Evolutionary conservation across 2,113 vertebrate genomes (phyloP), one percentile per base, ranked within the genome.

Genomic region (Daboia siamensis): DNA sequence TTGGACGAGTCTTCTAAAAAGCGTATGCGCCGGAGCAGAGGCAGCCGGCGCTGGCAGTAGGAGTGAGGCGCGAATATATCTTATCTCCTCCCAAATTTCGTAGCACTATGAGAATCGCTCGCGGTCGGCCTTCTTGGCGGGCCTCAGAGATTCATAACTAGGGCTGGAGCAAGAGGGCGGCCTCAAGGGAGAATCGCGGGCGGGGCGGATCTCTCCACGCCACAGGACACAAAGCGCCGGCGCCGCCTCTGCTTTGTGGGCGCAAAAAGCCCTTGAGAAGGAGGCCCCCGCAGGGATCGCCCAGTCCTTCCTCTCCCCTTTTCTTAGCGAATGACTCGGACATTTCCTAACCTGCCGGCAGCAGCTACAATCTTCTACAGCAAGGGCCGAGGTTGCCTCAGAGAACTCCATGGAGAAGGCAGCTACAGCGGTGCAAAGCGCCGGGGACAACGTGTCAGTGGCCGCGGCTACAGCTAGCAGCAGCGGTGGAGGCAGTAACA

Each of bases 341-440:
- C 95, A 20, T 97, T 97, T 96, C 94, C 94, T 93, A 3, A 87
- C 91, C 39, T 44, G 59, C n/a, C 48, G 57, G 33, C 80, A 15
- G 39, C 74, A 94, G 95, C 4, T 90, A 92, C 93, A 54, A 69
- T 93, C 87, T 94, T 93, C 87, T 94, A 93, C 88, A 90, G 93
- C 86, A 90, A 93, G 93, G 94, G 96, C 96, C 54, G 91, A 20
- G 94, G 93, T 80, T 9, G 88, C 91, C 12, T 61, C 93, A 29
- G 17, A 84, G 86, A 93, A 95, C 90, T 91, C 91, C 95, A 97
- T 97, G 97, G 97, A 98, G 96, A 97, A 95, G 94, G 90, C 93
- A 92, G 87, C 93, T 26, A 64, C 87, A 11, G 91, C 94, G 89
- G 90, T 93, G 87, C 95, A 90, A 93, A 89, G 96, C 94, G 52